phyloP scores from a whole-genome alignment of 2,888 invertebrate genomes.

The Cephalotes varians region DNA sequence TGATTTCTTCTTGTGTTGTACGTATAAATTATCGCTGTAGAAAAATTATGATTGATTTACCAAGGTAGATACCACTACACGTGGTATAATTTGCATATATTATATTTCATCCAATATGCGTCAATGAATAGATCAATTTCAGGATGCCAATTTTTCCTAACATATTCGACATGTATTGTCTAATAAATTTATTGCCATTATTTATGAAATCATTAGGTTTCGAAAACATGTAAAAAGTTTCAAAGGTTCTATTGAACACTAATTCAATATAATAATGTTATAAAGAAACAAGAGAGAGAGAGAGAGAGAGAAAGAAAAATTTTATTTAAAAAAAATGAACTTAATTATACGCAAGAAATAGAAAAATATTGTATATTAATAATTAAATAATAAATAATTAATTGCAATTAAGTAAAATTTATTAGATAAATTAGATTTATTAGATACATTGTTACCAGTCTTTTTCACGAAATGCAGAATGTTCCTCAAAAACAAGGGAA shows the following conservation, averaged over 20 bases:
- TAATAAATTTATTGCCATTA: conserved; percentile 34
- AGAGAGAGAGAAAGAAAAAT: too few relatives aligned
- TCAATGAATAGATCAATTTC: neutral
- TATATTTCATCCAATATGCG: conserved; percentile 1
- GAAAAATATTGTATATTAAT: neutral
- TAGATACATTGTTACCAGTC: neutral
- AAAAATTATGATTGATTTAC: neutral
- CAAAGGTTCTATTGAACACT: neutral
- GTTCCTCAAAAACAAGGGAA: neutral
- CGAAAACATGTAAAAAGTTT: conserved; percentile 3
- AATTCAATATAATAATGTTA: neutral
- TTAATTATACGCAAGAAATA: neutral
- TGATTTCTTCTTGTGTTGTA: neutral
- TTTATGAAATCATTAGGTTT: conserved; percentile 34
- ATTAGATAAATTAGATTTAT: neutral
- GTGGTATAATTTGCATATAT: conserved; percentile 35
- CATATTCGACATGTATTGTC: neutral
- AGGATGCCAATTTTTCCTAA: too few relatives aligned
- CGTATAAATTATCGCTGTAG: neutral
- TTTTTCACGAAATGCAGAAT: neutral
- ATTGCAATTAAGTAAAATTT: neutral
- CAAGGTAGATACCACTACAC: neutral
- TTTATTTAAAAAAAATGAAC: neutral
- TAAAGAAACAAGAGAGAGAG: neutral
- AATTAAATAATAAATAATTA: neutral